Percentiles rank a stretch among this genome's conserved stretches.
Evolutionary conservation across 2,113 vertebrate species (phyloP).

Genomic region (Pyrgilauda ruficollis): DNA sequence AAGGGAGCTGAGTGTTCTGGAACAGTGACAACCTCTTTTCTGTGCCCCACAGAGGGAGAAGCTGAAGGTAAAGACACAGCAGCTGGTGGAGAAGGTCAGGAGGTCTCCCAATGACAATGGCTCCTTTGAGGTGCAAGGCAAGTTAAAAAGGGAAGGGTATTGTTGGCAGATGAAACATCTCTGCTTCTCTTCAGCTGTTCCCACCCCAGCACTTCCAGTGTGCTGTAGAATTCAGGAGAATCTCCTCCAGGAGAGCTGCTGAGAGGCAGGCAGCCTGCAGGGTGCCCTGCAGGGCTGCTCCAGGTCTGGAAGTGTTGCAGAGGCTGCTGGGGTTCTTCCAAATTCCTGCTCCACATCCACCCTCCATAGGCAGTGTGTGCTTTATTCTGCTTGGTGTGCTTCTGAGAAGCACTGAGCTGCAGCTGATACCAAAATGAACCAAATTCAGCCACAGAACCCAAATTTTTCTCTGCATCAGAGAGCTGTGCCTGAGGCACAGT

Average conservation of each 20-base stretch:
- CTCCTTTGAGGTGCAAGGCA: constrained; percentile 86
- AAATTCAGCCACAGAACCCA: not conserved
- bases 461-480: not conserved
- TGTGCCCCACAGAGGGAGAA: constrained; percentile 82
- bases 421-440: not conserved
- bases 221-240: not conserved
- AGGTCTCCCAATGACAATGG: constrained; percentile 78
- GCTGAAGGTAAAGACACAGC: constrained; percentile 82
- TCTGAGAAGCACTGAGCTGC: not conserved
- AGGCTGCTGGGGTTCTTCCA: not conserved
- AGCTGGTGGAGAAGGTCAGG: constrained; percentile 84
- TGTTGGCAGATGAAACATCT: not conserved
- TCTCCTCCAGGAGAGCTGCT: not conserved
- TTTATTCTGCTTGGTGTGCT: not conserved
- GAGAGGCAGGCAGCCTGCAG: not conserved
- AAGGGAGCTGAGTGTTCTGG: not conserved
- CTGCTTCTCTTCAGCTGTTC: not conserved
- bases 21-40: not conserved
- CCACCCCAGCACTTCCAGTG: constrained; percentile 13
- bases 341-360: not conserved
- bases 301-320: not conserved
- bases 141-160: constrained; percentile 22
- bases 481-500: not conserved
- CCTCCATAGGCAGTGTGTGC: not conserved
- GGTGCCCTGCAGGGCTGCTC: not conserved